A percentile compares a stretch with the other conserved stretches of the same genome.
phyloP scores from a whole-genome alignment of 2,797 vertebrate species.

The Sebastes minor region DNA sequence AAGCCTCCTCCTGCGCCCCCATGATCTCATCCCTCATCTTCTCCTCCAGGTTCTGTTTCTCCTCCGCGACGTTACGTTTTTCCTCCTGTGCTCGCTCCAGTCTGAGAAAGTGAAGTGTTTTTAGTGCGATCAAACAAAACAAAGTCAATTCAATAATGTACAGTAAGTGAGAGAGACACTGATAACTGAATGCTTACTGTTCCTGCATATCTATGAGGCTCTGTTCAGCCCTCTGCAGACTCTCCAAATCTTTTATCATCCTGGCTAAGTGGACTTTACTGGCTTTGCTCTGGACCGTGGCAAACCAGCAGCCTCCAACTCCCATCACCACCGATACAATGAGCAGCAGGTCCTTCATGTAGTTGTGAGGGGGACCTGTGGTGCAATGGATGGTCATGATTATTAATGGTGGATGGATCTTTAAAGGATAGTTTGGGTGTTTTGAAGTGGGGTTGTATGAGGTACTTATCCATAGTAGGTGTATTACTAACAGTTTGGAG shows the following conservation, averaged over 20 bases:
- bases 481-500: too few relatives aligned
- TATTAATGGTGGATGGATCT: neutral
- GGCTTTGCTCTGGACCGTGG: constrained; percentile 92
- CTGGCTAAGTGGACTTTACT: constrained; percentile 93
- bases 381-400: neutral
- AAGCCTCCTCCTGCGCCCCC: constrained; percentile 94
- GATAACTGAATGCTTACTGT: constrained; percentile 82
- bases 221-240: constrained; percentile 94
- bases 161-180: neutral
- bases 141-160: neutral
- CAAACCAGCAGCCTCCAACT: constrained; percentile 97
- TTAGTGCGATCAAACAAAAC: neutral
- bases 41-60: constrained; percentile 95
- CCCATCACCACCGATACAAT: constrained; percentile 96
- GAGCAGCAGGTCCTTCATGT: constrained; percentile 97
- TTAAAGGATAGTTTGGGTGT: neutral
- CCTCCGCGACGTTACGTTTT: constrained; percentile 95
- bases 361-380: constrained; percentile 92
- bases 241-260: constrained; percentile 99
- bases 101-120: constrained; percentile 71
- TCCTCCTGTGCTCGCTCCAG: constrained; percentile 96
- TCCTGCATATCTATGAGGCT: constrained; percentile 94
- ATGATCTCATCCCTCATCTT: constrained; percentile 98
- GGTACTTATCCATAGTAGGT: too few relatives aligned
- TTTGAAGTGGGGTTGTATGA: too few relatives aligned